Conservation (phyloP, 2,797 vertebrate genomes). For the Spondyliosoma cantharus region DNA sequence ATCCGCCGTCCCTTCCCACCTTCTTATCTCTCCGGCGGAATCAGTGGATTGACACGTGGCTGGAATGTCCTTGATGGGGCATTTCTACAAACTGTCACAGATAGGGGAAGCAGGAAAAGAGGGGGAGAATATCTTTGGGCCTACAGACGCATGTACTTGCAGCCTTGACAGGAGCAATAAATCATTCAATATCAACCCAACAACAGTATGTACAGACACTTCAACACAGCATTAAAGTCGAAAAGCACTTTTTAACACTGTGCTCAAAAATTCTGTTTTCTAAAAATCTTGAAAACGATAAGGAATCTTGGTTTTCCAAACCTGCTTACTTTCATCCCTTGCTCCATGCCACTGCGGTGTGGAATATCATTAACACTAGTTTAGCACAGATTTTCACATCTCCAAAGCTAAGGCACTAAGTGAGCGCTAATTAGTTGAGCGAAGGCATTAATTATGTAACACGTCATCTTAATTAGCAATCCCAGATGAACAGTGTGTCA, state of each 20-base stretch:
- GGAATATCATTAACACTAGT: conserved; percentile 65
- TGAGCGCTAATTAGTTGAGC: conserved; percentile 83
- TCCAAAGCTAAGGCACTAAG: conserved; percentile 74
- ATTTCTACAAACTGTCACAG: conserved; percentile 60
- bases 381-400: conserved; percentile 78
- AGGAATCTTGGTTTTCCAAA: not conserved
- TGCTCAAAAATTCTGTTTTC: not conserved
- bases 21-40: conserved; percentile 69
- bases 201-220: not conserved
- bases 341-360: conserved; percentile 7
- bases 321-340: not conserved
- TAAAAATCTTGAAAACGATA: not conserved
- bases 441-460: conserved; percentile 84
- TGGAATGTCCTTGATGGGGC: conserved; percentile 76
- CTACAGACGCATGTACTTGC: conserved; percentile 3
- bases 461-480: conserved; percentile 83
- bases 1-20: conserved; percentile 45
- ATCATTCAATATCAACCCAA: conserved; percentile 19
- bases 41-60: conserved; percentile 72
- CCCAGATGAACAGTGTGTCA: conserved; percentile 78
- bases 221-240: not conserved
- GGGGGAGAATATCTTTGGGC: conserved; percentile 27
- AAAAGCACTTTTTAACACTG: not conserved
- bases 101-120: not conserved
- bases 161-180: conserved; percentile 38